Conservation (phyloP, 2,797 vertebrate species). For the Hydrocynus forskahlii region DNA sequence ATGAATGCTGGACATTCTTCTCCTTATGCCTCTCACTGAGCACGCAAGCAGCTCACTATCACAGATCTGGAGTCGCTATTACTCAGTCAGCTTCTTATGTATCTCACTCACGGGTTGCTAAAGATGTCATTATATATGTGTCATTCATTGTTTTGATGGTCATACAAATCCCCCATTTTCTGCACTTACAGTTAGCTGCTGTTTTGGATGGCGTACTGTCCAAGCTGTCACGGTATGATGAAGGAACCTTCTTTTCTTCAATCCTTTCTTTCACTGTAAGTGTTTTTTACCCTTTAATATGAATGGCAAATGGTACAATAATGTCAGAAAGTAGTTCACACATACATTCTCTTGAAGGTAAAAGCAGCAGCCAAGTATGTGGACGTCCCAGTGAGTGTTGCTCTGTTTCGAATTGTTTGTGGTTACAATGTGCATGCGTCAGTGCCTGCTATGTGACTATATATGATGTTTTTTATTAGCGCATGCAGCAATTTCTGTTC, state of each 20-base stretch:
- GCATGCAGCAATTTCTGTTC: conserved; percentile 34
- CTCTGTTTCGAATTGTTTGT: conserved; percentile 46
- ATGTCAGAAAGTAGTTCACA: conserved; percentile 38
- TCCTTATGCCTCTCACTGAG: conserved; percentile 22
- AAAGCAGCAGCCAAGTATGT: conserved; percentile 97
- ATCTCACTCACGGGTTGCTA: conserved; percentile 4
- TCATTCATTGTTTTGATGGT: conserved; percentile 20
- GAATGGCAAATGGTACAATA: not conserved
- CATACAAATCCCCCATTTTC: conserved; percentile 30
- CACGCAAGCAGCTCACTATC: conserved; percentile 33
- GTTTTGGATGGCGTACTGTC: conserved; percentile 91
- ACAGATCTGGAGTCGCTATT: conserved; percentile 31
- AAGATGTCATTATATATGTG: conserved; percentile 23
- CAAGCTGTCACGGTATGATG: conserved; percentile 94
- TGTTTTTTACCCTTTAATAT: conserved; percentile 49
- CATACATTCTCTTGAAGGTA: conserved; percentile 76
- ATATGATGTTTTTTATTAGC: conserved; percentile 45
- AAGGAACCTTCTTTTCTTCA: conserved; percentile 97
- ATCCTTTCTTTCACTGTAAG: conserved; percentile 97
- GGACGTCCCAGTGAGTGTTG: conserved; percentile 92
- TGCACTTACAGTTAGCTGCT: conserved; percentile 80
- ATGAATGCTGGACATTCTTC: conserved; percentile 25
- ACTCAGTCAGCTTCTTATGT: conserved; percentile 33
- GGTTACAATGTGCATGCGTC: conserved; percentile 37
- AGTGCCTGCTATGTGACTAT: conserved; percentile 41